Evolutionary conservation across 2,113 vertebrate species (phyloP).

Genomic region (Eidolon helvum): DNA sequence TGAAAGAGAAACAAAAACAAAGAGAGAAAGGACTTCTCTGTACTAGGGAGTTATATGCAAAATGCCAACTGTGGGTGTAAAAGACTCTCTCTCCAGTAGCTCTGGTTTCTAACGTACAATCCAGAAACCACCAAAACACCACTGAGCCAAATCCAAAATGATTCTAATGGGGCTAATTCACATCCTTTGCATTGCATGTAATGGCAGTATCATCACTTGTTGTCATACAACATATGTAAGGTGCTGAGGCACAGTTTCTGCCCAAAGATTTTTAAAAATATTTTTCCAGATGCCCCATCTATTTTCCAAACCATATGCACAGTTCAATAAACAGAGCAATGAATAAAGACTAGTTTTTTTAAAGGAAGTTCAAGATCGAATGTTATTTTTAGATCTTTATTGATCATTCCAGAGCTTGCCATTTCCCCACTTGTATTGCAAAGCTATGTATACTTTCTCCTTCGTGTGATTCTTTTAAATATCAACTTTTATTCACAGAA

Average conservation of each 20-base stretch:
- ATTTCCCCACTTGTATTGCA: neutral
- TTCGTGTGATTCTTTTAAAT: neutral
- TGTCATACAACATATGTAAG: neutral
- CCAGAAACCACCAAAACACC: neutral
- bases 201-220: neutral
- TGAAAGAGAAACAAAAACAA: neutral
- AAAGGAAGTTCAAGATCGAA: neutral
- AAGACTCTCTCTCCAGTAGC: neutral
- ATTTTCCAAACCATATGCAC: neutral
- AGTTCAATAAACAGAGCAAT: neutral
- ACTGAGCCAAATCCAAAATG: neutral
- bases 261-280: neutral
- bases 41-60: neutral
- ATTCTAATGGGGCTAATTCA: neutral
- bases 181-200: neutral
- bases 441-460: neutral
- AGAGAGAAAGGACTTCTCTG: neutral
- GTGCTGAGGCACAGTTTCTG: neutral
- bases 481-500: neutral
- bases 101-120: neutral
- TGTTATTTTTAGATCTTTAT: neutral
- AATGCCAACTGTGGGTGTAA: neutral
- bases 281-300: slow-evolving; percentile 9
- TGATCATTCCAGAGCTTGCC: neutral
- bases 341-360: neutral